A percentile compares a stretch with the other conserved stretches of the same genome.
Conservation (phyloP, 2,888 invertebrate species). For the Linhomoeus sp. region DNA sequence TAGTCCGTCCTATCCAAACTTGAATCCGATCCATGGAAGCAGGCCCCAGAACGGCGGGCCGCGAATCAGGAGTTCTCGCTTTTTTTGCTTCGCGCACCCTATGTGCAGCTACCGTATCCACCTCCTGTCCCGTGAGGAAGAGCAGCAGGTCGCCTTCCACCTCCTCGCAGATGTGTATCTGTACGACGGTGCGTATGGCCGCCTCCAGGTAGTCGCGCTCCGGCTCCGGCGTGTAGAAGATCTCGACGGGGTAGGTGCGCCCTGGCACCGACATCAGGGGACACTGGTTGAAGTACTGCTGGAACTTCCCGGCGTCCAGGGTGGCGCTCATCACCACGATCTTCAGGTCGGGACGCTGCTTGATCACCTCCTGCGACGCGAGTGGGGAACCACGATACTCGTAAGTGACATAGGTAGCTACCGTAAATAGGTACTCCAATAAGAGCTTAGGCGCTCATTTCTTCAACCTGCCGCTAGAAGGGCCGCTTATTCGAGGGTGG, state of each 20-base stretch:
- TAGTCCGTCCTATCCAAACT: no score
- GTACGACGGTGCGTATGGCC: slow-evolving; percentile 85
- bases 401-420: no score
- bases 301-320: slow-evolving; percentile 90
- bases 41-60: no score
- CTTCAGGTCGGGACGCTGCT: slow-evolving; percentile 74
- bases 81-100: no score
- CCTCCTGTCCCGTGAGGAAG: slow-evolving; percentile 59
- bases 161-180: slow-evolving; percentile 64
- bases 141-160: slow-evolving; percentile 61
- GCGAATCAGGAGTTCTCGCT: no score
- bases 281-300: slow-evolving; percentile 93
- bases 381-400: no score
- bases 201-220: slow-evolving; percentile 95
- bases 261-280: slow-evolving; percentile 97
- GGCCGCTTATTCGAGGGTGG: no score
- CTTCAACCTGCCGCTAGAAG: no score
- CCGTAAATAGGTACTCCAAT: no score
- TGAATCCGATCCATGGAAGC: no score
- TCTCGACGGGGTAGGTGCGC: slow-evolving; percentile 81
- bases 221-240: slow-evolving; percentile 96
- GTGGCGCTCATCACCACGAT: slow-evolving; percentile 98
- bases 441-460: no score
- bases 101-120: no score
- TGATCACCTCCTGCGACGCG: slow-evolving; percentile 88